Evolutionary conservation across 2,888 invertebrate genomes (phyloP).

Genomic region (Dolichomitus sp.): DNA sequence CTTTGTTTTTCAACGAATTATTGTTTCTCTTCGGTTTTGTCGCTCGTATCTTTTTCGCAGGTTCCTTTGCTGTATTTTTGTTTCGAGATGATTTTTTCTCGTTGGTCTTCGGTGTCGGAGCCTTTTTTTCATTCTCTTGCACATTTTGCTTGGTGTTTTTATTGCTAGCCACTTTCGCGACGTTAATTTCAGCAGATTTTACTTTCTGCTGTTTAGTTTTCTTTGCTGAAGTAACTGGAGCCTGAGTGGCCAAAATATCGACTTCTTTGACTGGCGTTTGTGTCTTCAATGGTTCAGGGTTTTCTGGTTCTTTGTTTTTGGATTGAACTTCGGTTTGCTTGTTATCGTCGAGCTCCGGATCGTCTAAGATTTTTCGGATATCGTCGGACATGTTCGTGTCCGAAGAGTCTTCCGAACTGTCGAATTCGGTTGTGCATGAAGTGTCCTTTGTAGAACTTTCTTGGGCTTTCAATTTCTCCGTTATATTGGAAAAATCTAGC

Average conservation of each 20-base stretch:
- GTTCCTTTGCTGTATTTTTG: conserved; percentile 28
- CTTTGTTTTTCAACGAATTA: conserved; percentile 47
- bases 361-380: conserved; percentile 75
- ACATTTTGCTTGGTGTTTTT: background rate
- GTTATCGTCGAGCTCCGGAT: conserved; percentile 74
- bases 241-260: background rate
- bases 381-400: conserved; percentile 75
- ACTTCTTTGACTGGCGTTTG: background rate
- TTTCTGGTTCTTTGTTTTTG: conserved; percentile 37
- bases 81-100: conserved; percentile 13
- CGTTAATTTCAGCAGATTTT: conserved; percentile 31
- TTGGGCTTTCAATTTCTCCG: conserved; percentile 68
- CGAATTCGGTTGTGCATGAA: conserved; percentile 71
- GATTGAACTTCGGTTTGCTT: conserved; percentile 49
- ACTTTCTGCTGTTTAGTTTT: conserved; percentile 33
- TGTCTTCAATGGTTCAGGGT: conserved; percentile 1
- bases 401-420: conserved; percentile 77
- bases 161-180: background rate
- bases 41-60: conserved; percentile 38
- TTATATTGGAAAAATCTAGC: conserved; percentile 68
- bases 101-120: background rate
- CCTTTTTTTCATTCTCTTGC: conserved; percentile 36
- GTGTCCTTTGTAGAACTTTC: conserved; percentile 61
- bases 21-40: conserved; percentile 41
- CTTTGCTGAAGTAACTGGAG: conserved; percentile 11